Percentiles rank a stretch among this genome's conserved stretches.
These are phyloP conservation scores for Macaria liturata DNA, from an alignment of 2,888 invertebrate species.

Conservation along the genomic window DNA sequence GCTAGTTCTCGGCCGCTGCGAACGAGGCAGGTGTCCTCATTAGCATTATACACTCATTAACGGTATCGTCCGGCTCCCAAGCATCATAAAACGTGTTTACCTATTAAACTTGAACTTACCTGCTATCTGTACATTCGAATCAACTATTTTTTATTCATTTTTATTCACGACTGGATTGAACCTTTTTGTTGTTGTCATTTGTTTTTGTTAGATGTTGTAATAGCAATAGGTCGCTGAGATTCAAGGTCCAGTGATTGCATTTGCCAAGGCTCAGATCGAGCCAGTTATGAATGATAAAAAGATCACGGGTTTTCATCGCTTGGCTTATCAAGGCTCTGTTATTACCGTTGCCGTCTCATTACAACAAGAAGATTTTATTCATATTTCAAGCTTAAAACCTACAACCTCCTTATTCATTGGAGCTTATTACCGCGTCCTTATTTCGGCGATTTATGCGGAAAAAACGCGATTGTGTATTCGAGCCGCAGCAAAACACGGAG, in stretches of 20 bases:
- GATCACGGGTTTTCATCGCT: slow-evolving; percentile 42
- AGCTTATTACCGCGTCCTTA: slow-evolving; percentile 47
- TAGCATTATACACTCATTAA: slow-evolving; percentile 73
- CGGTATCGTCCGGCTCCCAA: slow-evolving; percentile 57
- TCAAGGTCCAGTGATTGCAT: slow-evolving; percentile 61
- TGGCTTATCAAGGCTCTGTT: slow-evolving; percentile 42
- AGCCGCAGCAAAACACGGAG: slow-evolving; percentile 59
- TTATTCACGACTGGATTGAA: slow-evolving; percentile 21
- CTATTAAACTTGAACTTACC: slow-evolving; percentile 48
- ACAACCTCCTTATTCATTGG: slow-evolving; percentile 40
- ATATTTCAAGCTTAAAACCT: not conserved
- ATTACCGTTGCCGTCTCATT: not conserved
- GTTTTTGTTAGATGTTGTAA: slow-evolving; percentile 58
- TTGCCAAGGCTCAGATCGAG: slow-evolving; percentile 57
- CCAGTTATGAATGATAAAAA: slow-evolving; percentile 51
- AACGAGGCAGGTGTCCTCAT: slow-evolving; percentile 62
- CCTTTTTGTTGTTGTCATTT: slow-evolving; percentile 37
- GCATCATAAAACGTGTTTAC: slow-evolving; percentile 52
- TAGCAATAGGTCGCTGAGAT: slow-evolving; percentile 19
- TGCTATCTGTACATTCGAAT: not conserved
- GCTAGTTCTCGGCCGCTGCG: slow-evolving; percentile 27
- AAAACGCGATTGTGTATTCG: slow-evolving; percentile 56
- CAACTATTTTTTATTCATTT: slow-evolving; percentile 28
- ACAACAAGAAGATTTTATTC: not conserved
- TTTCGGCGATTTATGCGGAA: slow-evolving; percentile 48